Conservation (phyloP, 2,888 invertebrate genomes). For the Acanthopleura granulata region DNA sequence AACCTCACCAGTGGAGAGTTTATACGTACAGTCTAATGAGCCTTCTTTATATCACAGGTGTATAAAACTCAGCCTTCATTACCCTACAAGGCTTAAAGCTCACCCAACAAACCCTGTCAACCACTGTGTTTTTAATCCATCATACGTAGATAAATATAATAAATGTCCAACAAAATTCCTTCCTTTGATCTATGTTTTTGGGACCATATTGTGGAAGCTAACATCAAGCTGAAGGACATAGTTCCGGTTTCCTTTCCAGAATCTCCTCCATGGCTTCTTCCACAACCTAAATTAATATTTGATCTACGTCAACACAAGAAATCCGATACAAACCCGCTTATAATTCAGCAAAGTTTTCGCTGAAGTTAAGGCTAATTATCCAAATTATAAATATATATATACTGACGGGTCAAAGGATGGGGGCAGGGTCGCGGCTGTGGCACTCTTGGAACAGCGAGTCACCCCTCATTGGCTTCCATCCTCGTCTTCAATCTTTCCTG, state of each 20-base stretch:
- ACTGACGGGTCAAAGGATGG: not conserved
- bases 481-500: not conserved
- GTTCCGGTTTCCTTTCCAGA: not conserved
- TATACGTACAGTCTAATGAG: not conserved
- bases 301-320: not conserved
- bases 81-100: not conserved
- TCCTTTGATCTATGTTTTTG: not conserved
- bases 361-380: not conserved
- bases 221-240: not conserved
- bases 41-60: not conserved
- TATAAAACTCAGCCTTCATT: not conserved
- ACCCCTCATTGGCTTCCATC: too few species aligned
- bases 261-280: not conserved
- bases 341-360: not conserved
- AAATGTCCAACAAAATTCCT: not conserved
- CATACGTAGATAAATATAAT: too few species aligned
- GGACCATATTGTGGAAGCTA: not conserved
- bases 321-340: not conserved
- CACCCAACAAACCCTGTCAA: not conserved
- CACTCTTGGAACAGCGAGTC: too few species aligned
- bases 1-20: not conserved
- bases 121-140: not conserved
- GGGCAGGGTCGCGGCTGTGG: not conserved
- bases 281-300: not conserved
- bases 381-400: not conserved